Percentiles rank a stretch among this genome's conserved stretches.
These are phyloP conservation scores for Ivindomyrus marchei DNA, from an alignment of 2,113 vertebrate genomes.

Conservation along the genomic window DNA sequence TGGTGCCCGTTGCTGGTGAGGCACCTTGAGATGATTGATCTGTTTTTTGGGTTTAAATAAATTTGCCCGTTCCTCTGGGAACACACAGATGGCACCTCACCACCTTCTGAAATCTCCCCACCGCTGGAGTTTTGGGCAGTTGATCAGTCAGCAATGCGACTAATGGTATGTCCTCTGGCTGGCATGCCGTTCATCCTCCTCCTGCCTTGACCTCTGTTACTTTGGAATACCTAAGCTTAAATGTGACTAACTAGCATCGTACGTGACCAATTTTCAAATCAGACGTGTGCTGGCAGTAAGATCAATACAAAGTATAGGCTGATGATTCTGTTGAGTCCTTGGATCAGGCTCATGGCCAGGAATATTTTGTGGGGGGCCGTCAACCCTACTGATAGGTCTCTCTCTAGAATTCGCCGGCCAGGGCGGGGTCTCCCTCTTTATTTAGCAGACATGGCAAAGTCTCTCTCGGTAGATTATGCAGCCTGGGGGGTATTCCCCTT, in stretches of 20 bases:
- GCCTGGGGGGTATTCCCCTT: neutral
- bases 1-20: neutral
- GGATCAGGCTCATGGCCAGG: neutral
- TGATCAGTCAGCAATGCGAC: neutral
- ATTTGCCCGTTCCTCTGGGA: neutral
- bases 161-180: neutral
- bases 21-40: neutral
- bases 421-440: neutral
- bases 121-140: neutral
- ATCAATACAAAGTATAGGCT: neutral
- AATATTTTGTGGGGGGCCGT: neutral
- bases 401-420: neutral
- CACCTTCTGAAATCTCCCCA: neutral
- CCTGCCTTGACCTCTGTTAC: neutral
- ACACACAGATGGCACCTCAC: neutral
- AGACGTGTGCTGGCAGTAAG: neutral
- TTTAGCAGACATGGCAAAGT: neutral
- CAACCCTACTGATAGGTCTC: neutral
- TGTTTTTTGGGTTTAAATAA: neutral
- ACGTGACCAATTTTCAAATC: neutral
- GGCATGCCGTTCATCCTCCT: neutral
- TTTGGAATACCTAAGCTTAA: neutral
- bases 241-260: neutral
- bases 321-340: neutral
- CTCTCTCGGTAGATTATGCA: neutral